These are phyloP conservation scores for Paraplagusia blochii DNA, from an alignment of 2,113 vertebrate genomes.

Conservation along the genomic window DNA sequence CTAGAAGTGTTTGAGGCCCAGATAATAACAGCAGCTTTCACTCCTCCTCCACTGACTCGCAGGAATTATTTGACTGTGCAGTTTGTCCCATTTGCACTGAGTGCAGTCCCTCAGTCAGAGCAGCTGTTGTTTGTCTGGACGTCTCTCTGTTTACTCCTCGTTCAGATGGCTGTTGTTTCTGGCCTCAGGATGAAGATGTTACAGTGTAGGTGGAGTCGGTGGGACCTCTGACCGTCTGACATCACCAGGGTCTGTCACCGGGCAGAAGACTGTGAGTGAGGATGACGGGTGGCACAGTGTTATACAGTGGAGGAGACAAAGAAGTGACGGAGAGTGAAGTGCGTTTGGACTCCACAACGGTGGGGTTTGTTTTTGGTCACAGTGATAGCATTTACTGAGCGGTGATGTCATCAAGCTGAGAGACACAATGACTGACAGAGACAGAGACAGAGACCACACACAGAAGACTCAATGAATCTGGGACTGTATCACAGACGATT, in stretches of 20 bases:
- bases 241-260: constrained; percentile 19
- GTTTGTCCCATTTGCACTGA: constrained; percentile 58
- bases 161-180: constrained; percentile 31
- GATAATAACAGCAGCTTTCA: constrained; percentile 43
- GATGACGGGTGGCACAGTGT: background rate
- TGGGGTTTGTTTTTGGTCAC: constrained; percentile 42
- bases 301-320: constrained; percentile 20
- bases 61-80: constrained; percentile 50
- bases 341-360: constrained; percentile 46
- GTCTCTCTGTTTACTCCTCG: constrained; percentile 5
- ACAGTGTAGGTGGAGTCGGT: constrained; percentile 32
- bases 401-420: constrained; percentile 33
- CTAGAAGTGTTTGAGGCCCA: constrained; percentile 33
- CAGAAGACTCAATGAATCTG: constrained; percentile 11
- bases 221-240: constrained; percentile 6
- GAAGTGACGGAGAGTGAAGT: constrained; percentile 21
- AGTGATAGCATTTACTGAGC: constrained; percentile 42
- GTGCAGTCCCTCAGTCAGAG: constrained; percentile 37
- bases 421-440: constrained; percentile 9
- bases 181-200: constrained; percentile 27
- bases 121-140: constrained; percentile 48
- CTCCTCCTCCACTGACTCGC: constrained; percentile 40
- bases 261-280: constrained; percentile 23
- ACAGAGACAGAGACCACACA: constrained; percentile 15
- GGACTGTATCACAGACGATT: background rate